Base-by-base conservation (phyloP, 2,888 invertebrate species). In the Boloria euphrosyne region DNA sequence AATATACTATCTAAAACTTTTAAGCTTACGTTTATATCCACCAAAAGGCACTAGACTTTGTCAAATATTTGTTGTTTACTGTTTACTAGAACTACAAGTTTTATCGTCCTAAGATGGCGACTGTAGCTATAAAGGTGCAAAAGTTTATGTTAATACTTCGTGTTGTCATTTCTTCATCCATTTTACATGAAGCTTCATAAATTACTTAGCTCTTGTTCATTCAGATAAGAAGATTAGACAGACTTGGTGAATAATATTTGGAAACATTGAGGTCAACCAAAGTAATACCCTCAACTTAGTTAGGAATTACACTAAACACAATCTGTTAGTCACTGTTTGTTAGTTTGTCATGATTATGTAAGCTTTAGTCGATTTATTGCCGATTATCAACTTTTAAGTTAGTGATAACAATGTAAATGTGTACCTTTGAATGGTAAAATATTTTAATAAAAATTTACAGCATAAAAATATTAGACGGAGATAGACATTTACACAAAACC, bases 1-100 rank as follows among this genome's bases (percentile, higher is more conserved):
- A 18, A 38, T 44, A 22, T n/a, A 38, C 31, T 38, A 38, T 55
- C 22, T 44, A 10, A 43, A 44, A 22, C 18, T 55, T 54, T 18
- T 44, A 55, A 55, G n/a, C 44, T 55, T 18, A 14, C 13, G 14
- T 22, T 44, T 55, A 55, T n/a, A 55, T 18, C 22, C 14, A 14
- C 18, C 2, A 4, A 55, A 44, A 44, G 44, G 10, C 22, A 55
- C 18, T 18, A 46, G 22, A 57, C 46, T 22, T 27, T 27, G 52
- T 31, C 52, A 43, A 46, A 57, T 57, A 57, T 57, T 57, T 57
- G 22, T 44, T 57, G n/a, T 46, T 57, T 49, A n/a, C n/a, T 49
- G 47, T 49, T 49, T 49, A 38, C 49, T 49, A 22, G 17, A 49
- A 59, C 49, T 49, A 38, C 49, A 38, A 49, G 59, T 59, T 49